Evolutionary conservation across 2,113 vertebrate genomes (phyloP).

Genomic region (Origma solitaria): DNA sequence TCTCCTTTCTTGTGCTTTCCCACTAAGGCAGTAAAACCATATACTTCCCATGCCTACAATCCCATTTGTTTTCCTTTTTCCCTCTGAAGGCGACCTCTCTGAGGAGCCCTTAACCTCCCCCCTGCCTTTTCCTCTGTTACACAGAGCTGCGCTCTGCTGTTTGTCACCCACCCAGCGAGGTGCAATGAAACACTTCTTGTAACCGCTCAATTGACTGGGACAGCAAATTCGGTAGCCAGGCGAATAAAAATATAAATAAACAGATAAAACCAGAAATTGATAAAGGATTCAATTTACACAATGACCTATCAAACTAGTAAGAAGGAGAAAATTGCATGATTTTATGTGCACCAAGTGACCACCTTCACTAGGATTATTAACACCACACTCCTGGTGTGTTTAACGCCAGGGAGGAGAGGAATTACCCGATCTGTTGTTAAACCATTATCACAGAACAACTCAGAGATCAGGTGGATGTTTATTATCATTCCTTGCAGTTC

Average conservation of each 20-base stretch:
- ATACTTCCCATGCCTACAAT: constrained; percentile 29
- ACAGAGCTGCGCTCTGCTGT: not conserved
- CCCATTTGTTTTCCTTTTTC: constrained; percentile 27
- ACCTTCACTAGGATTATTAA: not conserved
- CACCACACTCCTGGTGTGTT: not conserved
- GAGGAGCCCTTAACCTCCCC: constrained; percentile 29
- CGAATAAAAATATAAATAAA: not conserved
- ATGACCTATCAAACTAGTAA: not conserved
- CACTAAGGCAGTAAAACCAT: constrained; percentile 59
- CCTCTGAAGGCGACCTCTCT: constrained; percentile 27
- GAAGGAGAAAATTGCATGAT: not conserved
- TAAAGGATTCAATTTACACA: not conserved
- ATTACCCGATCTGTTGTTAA: not conserved
- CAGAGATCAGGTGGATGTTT: not conserved
- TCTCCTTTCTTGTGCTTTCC: constrained; percentile 49
- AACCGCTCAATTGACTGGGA: accelerated
- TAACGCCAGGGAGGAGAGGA: not conserved
- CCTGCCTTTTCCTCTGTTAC: not conserved
- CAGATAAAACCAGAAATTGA: not conserved
- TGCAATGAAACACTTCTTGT: not conserved
- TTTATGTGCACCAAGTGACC: not conserved
- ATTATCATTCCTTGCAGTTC: not conserved
- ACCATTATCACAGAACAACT: not conserved
- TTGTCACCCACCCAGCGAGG: not conserved
- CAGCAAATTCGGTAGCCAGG: not conserved